These are phyloP conservation scores for Mesorhabditis sp. DNA, from an alignment of 2,888 invertebrate genomes.

Conservation along the genomic window DNA sequence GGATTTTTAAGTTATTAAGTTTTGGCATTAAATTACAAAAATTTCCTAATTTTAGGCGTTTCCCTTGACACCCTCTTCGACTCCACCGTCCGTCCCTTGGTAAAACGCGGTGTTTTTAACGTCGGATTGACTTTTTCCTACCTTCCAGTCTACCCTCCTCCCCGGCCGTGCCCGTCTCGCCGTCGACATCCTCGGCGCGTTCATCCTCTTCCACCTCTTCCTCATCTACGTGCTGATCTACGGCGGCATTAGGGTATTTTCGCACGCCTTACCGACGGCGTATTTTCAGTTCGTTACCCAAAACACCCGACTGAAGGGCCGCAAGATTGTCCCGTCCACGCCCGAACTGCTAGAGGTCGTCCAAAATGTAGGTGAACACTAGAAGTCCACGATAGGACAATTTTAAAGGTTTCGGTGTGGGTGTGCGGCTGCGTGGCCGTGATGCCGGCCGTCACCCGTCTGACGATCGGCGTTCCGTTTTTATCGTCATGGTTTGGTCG, in stretches of 20 bases:
- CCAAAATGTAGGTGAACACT: not conserved
- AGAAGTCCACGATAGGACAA: not conserved
- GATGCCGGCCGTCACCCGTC: not conserved
- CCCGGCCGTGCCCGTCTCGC: not conserved
- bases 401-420: not conserved
- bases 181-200: not conserved
- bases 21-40: not conserved
- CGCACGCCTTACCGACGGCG: no score
- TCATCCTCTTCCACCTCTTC: not conserved
- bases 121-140: no score
- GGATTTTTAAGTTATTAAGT: no score
- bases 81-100: not conserved
- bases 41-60: not conserved
- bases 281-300: not conserved
- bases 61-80: not conserved
- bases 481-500: not conserved
- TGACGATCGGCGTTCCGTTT: not conserved
- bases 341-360: not conserved
- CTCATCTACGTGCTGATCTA: not conserved
- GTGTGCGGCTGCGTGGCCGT: not conserved
- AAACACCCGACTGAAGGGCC: conserved; percentile 1
- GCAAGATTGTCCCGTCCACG: not conserved
- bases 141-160: not conserved
- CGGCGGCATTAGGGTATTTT: not conserved
- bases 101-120: not conserved